These are phyloP conservation scores for Tinea trinotella DNA, from an alignment of 2,888 invertebrate species.

Conservation along the genomic window DNA sequence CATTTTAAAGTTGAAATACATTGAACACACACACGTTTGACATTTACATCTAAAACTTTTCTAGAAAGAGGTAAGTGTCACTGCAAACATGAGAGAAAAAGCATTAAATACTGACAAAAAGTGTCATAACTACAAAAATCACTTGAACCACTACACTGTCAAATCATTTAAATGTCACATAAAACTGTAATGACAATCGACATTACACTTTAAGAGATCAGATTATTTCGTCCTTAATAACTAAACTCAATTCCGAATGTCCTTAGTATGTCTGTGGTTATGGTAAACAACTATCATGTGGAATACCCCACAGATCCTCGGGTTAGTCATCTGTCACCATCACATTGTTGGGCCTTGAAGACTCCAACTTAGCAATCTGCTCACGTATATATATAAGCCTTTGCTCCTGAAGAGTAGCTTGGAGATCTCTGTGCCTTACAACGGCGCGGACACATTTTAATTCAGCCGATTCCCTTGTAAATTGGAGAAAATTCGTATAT, in stretches of 20 bases:
- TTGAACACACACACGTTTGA: too few relatives aligned
- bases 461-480: constrained; percentile 95
- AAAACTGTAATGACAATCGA: too few relatives aligned
- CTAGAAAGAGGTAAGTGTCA: too few relatives aligned
- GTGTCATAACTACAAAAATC: too few relatives aligned
- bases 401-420: constrained; percentile 97
- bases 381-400: constrained; percentile 72
- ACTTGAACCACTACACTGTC: too few relatives aligned
- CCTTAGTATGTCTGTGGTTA: neutral
- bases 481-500: constrained; percentile 92
- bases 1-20: too few relatives aligned
- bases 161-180: too few relatives aligned
- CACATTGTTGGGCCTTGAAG: neutral
- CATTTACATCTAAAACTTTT: too few relatives aligned
- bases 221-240: neutral
- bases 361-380: neutral
- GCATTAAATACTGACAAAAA: too few relatives aligned
- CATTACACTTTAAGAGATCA: neutral
- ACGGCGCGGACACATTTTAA: constrained; percentile 95
- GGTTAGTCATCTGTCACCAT: constrained; percentile 1
- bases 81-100: too few relatives aligned
- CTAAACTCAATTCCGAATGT: neutral
- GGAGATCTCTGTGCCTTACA: constrained; percentile 96
- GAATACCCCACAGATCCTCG: constrained; percentile 7
- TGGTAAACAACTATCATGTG: constrained; percentile 2